Evolutionary conservation across 1,140 invertebrate genomes (phyloP).

Genomic region (Drosophila neocordata): DNA sequence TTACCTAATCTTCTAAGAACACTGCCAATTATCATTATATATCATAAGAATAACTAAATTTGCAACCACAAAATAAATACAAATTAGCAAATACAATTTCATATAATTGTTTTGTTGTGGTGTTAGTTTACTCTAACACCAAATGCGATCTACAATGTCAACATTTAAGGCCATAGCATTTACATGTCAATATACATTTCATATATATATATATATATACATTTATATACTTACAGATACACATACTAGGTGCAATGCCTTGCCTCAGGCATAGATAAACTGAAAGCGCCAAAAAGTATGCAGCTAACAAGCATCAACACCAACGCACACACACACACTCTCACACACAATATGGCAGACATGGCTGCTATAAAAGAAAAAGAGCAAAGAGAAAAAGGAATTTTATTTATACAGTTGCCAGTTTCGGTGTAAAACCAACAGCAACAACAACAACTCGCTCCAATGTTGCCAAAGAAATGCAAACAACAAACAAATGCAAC

Average conservation of each 20-base stretch:
- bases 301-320: constrained; percentile 26
- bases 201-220: constrained; percentile 10
- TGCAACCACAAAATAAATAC: constrained; percentile 12
- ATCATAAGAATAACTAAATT: neutral
- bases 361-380: constrained; percentile 18
- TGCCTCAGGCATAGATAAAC: constrained; percentile 53
- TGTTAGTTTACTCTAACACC: constrained; percentile 14
- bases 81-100: neutral
- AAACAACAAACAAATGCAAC: constrained; percentile 51
- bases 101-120: too few relatives aligned
- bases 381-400: constrained; percentile 46
- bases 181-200: constrained; percentile 60
- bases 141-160: constrained; percentile 45
- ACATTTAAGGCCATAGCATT: constrained; percentile 47
- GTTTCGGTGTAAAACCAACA: constrained; percentile 46
- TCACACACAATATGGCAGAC: constrained; percentile 18
- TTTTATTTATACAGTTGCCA: constrained; percentile 60
- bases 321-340: constrained; percentile 4
- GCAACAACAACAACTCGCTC: constrained; percentile 27
- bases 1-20: too few relatives aligned
- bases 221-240: neutral
- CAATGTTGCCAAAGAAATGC: constrained; percentile 58
- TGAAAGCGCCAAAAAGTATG: constrained; percentile 42
- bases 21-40: too few relatives aligned
- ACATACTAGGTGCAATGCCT: neutral